Conservation (phyloP, 1,140 invertebrate species). For the Lamellibrachia luymesi region DNA sequence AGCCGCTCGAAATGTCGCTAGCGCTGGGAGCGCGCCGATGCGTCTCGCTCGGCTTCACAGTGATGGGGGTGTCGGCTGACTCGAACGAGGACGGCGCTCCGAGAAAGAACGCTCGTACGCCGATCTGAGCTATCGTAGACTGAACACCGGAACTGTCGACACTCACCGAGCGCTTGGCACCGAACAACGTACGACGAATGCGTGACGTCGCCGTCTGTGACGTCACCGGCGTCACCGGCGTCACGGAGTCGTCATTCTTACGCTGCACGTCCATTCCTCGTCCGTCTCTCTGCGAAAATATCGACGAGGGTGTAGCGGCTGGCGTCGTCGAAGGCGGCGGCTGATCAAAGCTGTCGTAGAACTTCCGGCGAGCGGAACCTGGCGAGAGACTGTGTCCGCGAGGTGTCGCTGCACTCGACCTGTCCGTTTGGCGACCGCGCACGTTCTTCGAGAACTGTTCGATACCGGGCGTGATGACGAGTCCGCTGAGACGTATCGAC, state of each 20-base stretch:
- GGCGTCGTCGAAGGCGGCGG: background rate
- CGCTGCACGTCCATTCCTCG: background rate
- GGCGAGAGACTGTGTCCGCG: conserved; percentile 1
- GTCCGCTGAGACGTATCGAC: conserved; percentile 10
- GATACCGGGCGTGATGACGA: conserved; percentile 14
- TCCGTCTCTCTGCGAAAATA: background rate
- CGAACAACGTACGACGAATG: conserved; percentile 8
- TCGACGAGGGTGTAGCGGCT: background rate
- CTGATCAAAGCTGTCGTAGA: conserved; percentile 14
- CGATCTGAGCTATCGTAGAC: background rate
- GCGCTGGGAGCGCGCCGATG: background rate
- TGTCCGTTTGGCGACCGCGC: background rate
- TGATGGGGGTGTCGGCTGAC: background rate
- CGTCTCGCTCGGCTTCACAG: background rate
- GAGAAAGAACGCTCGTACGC: background rate
- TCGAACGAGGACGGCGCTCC: conserved; percentile 6
- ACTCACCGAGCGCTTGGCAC: background rate
- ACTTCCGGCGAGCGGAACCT: background rate
- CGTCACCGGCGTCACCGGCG: background rate
- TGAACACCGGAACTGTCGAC: background rate
- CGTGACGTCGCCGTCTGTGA: background rate
- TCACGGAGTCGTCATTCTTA: background rate
- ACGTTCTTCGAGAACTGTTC: conserved; percentile 8
- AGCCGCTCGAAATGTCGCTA: background rate
- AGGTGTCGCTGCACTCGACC: background rate